phyloP scores from a whole-genome alignment of 2,888 invertebrate genomes.

The Mythimna loreyi region DNA sequence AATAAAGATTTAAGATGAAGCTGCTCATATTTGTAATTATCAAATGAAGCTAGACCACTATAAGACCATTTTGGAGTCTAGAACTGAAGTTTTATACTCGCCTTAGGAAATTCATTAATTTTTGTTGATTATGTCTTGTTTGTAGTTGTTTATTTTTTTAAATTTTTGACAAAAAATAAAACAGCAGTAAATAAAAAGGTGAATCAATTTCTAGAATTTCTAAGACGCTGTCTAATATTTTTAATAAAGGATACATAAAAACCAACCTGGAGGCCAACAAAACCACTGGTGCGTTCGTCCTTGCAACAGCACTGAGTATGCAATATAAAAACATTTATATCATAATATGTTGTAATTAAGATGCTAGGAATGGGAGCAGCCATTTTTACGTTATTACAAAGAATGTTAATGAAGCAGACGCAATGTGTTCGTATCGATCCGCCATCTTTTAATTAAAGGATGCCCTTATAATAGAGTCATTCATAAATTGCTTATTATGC shows the following conservation, averaged over 20 bases:
- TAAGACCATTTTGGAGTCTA: too few species aligned
- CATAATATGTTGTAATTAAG: constrained; percentile 51
- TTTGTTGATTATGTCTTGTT: too few species aligned
- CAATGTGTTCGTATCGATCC: constrained; percentile 38
- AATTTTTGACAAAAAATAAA: neutral
- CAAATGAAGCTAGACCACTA: too few species aligned
- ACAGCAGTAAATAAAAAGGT: neutral
- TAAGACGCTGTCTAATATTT: neutral
- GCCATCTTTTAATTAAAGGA: constrained; percentile 55
- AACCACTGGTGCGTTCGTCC: constrained; percentile 41
- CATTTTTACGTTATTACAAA: constrained; percentile 30
- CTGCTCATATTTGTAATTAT: too few species aligned
- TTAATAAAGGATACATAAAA: constrained; percentile 19
- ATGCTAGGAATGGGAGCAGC: constrained; percentile 56
- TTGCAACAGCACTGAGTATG: constrained; percentile 44
- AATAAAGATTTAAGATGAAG: too few species aligned
- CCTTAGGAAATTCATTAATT: too few species aligned
- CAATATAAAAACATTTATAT: constrained; percentile 36
- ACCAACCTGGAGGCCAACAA: constrained; percentile 5
- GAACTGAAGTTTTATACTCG: too few species aligned
- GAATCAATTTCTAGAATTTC: too few species aligned
- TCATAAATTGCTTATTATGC: constrained; percentile 26
- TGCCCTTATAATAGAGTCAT: constrained; percentile 44
- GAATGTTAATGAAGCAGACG: constrained; percentile 56
- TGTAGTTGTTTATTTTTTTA: neutral